These are phyloP conservation scores for Catamblyrhynchus diadema DNA, from an alignment of 2,797 vertebrate genomes.

Conservation along the genomic window DNA sequence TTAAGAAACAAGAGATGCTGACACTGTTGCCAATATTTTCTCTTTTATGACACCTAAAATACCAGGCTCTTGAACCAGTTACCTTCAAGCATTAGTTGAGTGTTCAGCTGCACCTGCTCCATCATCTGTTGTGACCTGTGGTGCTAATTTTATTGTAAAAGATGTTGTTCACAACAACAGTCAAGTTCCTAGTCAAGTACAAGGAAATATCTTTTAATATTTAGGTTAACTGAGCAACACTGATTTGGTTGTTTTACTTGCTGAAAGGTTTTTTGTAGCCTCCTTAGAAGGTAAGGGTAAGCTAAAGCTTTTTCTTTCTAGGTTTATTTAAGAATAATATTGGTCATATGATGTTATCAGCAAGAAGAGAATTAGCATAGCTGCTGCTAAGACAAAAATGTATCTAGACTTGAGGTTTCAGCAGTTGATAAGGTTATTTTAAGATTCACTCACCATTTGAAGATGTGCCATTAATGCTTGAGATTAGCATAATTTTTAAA, in stretches of 20 bases:
- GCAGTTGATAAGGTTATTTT: slow-evolving; percentile 11
- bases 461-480: neutral
- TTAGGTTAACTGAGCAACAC: neutral
- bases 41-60: neutral
- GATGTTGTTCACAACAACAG: neutral
- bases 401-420: neutral
- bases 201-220: neutral
- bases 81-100: neutral
- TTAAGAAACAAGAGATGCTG: neutral
- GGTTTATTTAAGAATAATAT: neutral
- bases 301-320: neutral
- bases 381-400: neutral
- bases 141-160: neutral
- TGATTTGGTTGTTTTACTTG: neutral
- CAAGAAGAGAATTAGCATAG: neutral
- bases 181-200: neutral
- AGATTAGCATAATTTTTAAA: neutral
- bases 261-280: neutral
- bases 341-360: neutral
- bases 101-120: neutral
- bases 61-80: neutral
- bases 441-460: neutral
- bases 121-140: fast-evolving
- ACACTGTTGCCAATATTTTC: neutral
- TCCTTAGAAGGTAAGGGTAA: neutral